A percentile compares a stretch with the other conserved stretches of the same genome.
Conservation (phyloP, 2,888 invertebrate species). For the Nipponacmea schrenckii region DNA sequence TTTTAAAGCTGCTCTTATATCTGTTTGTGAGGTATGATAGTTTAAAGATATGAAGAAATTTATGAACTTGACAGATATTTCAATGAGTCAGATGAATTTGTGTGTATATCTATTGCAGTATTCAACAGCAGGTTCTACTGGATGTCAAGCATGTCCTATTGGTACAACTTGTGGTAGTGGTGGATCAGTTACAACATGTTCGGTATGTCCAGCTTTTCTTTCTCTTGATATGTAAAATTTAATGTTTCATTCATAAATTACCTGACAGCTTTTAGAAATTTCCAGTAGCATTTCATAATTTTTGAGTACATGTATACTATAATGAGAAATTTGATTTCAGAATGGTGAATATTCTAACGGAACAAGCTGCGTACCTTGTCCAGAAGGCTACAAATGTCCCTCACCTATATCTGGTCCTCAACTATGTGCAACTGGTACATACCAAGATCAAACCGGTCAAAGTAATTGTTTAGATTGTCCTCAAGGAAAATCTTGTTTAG, state of each 20-base stretch:
- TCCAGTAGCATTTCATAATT: too few relatives aligned
- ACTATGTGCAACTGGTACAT: constrained; percentile 55
- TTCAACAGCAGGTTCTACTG: constrained; percentile 49
- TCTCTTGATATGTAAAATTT: not conserved
- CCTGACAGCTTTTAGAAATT: not conserved
- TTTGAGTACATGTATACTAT: too few relatives aligned
- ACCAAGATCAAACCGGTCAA: constrained; percentile 55
- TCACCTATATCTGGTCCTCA: constrained; percentile 47
- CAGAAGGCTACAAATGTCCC: constrained; percentile 57
- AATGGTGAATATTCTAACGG: constrained; percentile 58
- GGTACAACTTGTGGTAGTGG: constrained; percentile 48
- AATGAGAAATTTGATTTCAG: constrained; percentile 33
- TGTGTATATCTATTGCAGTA: constrained; percentile 39
- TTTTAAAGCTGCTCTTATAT: too few relatives aligned
- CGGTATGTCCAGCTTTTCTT: constrained; percentile 33
- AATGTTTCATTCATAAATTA: not conserved
- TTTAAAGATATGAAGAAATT: too few relatives aligned
- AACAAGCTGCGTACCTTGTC: constrained; percentile 52
- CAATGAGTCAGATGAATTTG: too few relatives aligned
- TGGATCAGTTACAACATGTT: constrained; percentile 36
- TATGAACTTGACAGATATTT: too few relatives aligned
- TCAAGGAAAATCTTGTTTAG: constrained; percentile 49
- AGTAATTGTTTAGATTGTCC: constrained; percentile 59
- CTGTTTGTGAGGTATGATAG: too few relatives aligned
- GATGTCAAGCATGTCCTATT: constrained; percentile 51